Conservation (phyloP, 2,113 vertebrate genomes). For the Phalacrocorax brasilianus region DNA sequence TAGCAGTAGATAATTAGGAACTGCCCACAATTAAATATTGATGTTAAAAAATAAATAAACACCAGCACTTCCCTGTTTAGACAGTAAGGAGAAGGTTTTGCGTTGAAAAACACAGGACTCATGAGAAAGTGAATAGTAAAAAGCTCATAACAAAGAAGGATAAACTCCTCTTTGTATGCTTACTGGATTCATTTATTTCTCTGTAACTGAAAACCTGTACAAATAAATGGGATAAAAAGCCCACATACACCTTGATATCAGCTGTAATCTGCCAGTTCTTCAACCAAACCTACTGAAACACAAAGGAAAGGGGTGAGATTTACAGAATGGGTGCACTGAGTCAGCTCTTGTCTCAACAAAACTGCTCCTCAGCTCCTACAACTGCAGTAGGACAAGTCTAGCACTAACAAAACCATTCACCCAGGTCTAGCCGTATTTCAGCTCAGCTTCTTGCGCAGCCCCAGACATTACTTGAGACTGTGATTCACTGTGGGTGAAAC, state of each 20-base stretch:
- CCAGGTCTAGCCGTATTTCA: background rate
- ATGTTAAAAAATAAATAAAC: slow-evolving; percentile 27
- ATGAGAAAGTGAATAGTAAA: slow-evolving; percentile 1
- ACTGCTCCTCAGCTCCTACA: background rate
- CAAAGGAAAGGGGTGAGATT: background rate
- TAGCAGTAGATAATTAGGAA: slow-evolving; percentile 6
- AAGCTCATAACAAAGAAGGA: slow-evolving; percentile 5
- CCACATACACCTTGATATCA: background rate
- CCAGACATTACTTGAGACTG: background rate
- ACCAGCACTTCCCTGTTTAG: background rate
- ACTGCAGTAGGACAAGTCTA: background rate
- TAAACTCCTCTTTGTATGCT: slow-evolving; percentile 20
- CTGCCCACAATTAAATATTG: slow-evolving; percentile 20
- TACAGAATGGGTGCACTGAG: background rate
- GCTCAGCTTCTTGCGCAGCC: background rate
- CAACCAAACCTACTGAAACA: background rate
- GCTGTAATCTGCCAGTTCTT: background rate
- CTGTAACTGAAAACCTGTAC: slow-evolving; percentile 31
- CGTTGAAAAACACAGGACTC: background rate
- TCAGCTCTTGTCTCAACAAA: background rate
- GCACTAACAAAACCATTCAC: background rate
- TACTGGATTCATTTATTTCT: slow-evolving; percentile 21
- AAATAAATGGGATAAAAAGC: background rate
- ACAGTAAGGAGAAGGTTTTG: background rate
- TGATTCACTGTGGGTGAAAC: background rate